These are phyloP conservation scores for Myrmophylax atrothorax DNA, from an alignment of 2,113 vertebrate species.

Conservation along the genomic window DNA sequence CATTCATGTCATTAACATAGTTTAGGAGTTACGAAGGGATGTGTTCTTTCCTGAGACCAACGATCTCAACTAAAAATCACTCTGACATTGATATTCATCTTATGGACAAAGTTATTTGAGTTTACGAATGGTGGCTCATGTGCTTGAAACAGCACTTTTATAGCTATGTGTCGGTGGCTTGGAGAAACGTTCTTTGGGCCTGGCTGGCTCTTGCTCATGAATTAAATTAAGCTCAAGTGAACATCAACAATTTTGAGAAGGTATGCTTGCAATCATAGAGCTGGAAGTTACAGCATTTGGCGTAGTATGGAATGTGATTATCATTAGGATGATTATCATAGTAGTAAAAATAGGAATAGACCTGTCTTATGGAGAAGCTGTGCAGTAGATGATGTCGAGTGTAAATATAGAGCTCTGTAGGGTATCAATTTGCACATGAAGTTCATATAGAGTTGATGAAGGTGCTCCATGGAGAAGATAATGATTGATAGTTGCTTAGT, in stretches of 20 bases:
- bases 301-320: not conserved
- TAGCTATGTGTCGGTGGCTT: not conserved
- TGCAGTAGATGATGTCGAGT: not conserved
- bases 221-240: not conserved
- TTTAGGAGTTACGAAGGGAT: not conserved
- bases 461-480: not conserved
- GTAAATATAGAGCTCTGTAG: not conserved
- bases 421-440: not conserved
- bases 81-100: not conserved
- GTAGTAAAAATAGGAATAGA: not conserved
- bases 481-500: not conserved
- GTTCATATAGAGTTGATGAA: not conserved
- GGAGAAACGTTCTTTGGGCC: not conserved
- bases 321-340: not conserved
- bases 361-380: not conserved
- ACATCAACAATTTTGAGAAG: not conserved
- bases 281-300: not conserved
- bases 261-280: not conserved
- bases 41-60: not conserved
- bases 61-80: not conserved
- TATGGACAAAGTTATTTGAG: not conserved
- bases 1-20: slow-evolving; percentile 26
- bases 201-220: not conserved
- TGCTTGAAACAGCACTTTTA: not conserved
- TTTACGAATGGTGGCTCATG: not conserved